Conservation (phyloP, 2,113 vertebrate species). For the mouse (Mus musculus) region GRCm39 chr7:69491001-69491500, state of each 20-base stretch:
- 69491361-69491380: background rate
- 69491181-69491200: background rate
- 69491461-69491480: slow-evolving; percentile 46
- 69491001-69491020: background rate
- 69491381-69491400: background rate
- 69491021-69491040: background rate
- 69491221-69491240: background rate
- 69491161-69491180: background rate
- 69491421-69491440: slow-evolving; percentile 35
- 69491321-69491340: too few relatives aligned
- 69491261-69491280: background rate
- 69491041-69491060: background rate
- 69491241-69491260: background rate
- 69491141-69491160: background rate
- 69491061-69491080: background rate
- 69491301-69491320: fast-evolving
- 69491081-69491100: background rate
- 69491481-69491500: slow-evolving; percentile 53
- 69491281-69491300: background rate
- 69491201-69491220: background rate
- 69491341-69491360: background rate
- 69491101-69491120: background rate
- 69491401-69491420: background rate
- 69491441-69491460: slow-evolving; percentile 35
- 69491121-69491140: background rate